Conservation (phyloP, 2,888 invertebrate genomes). For the Hetaerina titia region DNA sequence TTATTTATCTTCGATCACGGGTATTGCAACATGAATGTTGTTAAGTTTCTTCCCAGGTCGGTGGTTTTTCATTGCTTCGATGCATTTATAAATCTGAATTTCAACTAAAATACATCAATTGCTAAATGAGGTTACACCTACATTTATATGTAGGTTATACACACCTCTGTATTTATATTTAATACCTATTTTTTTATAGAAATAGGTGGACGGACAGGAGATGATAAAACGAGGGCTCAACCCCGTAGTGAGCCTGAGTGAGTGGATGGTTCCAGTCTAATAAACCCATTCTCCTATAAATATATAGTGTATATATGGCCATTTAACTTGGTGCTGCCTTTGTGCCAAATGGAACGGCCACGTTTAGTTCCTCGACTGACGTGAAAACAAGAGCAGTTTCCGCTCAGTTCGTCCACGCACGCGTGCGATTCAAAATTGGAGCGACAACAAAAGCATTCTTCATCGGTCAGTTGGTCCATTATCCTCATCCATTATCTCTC, state of each 20-base stretch:
- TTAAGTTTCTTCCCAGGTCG: no score
- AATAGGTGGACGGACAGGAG: not conserved
- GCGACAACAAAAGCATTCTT: not conserved
- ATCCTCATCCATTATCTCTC: not conserved
- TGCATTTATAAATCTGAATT: no score
- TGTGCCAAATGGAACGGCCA: not conserved
- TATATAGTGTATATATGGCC: not conserved
- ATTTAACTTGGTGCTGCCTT: not conserved
- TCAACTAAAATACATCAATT: no score
- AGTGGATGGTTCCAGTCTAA: conserved; percentile 6
- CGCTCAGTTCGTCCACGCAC: not conserved
- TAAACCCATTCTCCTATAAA: not conserved
- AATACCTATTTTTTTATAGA: no score
- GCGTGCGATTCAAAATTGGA: not conserved
- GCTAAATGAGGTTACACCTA: no score
- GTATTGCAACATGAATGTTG: no score
- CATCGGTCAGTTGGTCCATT: not conserved
- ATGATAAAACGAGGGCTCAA: not conserved
- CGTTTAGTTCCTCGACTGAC: not conserved
- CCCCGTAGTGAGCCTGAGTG: not conserved
- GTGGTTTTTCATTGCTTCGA: no score
- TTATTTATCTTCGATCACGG: no score
- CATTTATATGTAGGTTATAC: no score
- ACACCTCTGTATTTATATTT: no score
- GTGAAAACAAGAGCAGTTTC: not conserved